These are phyloP conservation scores for Zygothrica quintamaculata DNA, from an alignment of 2,888 invertebrate genomes.

Conservation along the genomic window DNA sequence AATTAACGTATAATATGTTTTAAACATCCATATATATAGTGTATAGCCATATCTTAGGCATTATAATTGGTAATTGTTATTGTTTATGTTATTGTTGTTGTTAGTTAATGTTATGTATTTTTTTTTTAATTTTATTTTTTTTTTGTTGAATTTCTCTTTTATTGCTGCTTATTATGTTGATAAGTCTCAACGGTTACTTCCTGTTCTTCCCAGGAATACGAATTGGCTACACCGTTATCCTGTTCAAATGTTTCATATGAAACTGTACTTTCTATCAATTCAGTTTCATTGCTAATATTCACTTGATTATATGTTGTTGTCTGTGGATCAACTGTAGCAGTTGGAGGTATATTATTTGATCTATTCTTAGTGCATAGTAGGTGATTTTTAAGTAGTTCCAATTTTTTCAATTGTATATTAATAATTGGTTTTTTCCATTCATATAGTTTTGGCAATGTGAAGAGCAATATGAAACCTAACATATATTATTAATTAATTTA, in stretches of 20 bases:
- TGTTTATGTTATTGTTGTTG: no score
- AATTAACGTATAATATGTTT: no score
- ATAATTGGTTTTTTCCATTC: slow-evolving; percentile 35
- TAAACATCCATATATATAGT: no score
- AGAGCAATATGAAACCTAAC: slow-evolving; percentile 50
- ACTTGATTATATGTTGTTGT: not conserved
- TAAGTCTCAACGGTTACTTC: slow-evolving; percentile 3
- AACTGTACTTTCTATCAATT: not conserved
- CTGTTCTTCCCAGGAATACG: slow-evolving; percentile 28
- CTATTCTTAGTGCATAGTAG: slow-evolving; percentile 15
- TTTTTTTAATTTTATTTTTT: no score
- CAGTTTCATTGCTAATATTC: not conserved
- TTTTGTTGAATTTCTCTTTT: not conserved
- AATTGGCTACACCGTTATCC: slow-evolving; percentile 1
- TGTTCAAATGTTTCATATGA: not conserved
- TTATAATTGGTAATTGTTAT: no score
- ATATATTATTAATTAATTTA: no score
- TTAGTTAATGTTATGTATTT: no score
- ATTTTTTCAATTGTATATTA: slow-evolving; percentile 19
- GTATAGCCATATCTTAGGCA: no score
- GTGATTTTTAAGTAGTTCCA: slow-evolving; percentile 17
- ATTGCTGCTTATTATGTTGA: slow-evolving; percentile 22
- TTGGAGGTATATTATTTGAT: not conserved
- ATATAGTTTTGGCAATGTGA: slow-evolving; percentile 58
- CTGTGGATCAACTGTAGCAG: slow-evolving; percentile 34